Evolutionary conservation across 1,140 invertebrate species (phyloP), one percentile per base, ranked within the genome.

Genomic region (Sycophila sp.): DNA sequence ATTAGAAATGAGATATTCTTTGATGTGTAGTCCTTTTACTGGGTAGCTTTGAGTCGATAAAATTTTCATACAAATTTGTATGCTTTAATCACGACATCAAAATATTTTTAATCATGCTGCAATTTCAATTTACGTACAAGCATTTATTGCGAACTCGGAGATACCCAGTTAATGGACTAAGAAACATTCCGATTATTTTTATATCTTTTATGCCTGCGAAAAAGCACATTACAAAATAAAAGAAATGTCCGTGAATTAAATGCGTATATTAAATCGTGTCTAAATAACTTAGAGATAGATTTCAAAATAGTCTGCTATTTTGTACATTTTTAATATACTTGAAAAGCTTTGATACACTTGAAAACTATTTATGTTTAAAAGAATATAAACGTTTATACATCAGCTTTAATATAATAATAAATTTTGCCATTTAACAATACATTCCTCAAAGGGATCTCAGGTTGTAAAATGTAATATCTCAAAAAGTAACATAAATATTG

Each of bases 381-480:
- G 64, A 13, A 11, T 59, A 10, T 49, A 28, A 19, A 36, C 19
- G 36, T 40, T 15, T 36, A 4, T 47, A 58, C 19, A 34, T 24
- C 51, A 68, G 15, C 30, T 69, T 60, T 38, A 60, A 38, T 51
- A 51, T 40, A 26, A 51, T 11, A 7, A 13, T 56, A 40, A 69
- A 73, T 40, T 55, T 56, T 47, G 30, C 10, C 19, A 26, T 34
- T 22, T 2, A 47, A 47, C 10, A 32, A 22, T 59, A 70, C 68
- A 74, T 71, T 71, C 69, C 68, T 67, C 68, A 28, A 13, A 55
- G 15, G 49, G n/a, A 70, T 51, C 55, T 69, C 53, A 69, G 45
- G 60, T 69, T 69, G 24, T 45, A 67, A 55, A 17, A 24, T 58
- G 45, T 19, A 11, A 40, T 64, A 63, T 56, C 10, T 8, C 56